phyloP scores from a whole-genome alignment of 2,797 vertebrate genomes.

The Cynopterus sphinx region DNA sequence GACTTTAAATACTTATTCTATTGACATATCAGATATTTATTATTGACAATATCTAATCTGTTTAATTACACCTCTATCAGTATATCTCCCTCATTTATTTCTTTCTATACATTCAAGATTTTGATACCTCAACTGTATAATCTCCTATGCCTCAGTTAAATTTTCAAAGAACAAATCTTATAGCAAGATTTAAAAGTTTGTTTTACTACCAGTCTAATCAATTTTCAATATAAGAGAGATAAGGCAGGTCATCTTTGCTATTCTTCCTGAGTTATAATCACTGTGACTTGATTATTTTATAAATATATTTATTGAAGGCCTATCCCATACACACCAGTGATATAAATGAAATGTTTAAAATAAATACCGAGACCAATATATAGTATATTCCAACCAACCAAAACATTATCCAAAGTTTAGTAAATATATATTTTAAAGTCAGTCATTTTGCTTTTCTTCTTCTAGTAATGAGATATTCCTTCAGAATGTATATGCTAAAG shows the following conservation, averaged over 20 bases:
- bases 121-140: background rate
- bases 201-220: background rate
- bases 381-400: background rate
- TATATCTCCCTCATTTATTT: background rate
- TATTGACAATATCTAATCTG: background rate
- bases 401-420: background rate
- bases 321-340: background rate
- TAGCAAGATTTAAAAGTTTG: background rate
- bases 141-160: background rate
- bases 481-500: background rate
- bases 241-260: background rate
- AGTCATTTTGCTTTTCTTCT: background rate
- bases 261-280: background rate
- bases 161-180: background rate
- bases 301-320: background rate
- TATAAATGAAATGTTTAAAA: background rate
- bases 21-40: constrained; percentile 25
- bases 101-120: background rate
- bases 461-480: background rate
- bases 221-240: background rate
- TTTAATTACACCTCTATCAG: background rate
- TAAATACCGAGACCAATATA: background rate
- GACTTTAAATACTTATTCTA: constrained; percentile 42
- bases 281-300: background rate
- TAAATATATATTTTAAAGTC: background rate